Evolutionary conservation across 2,113 vertebrate genomes (phyloP), one percentile per base, ranked within the genome.

Genomic region (Hylia prasina): DNA sequence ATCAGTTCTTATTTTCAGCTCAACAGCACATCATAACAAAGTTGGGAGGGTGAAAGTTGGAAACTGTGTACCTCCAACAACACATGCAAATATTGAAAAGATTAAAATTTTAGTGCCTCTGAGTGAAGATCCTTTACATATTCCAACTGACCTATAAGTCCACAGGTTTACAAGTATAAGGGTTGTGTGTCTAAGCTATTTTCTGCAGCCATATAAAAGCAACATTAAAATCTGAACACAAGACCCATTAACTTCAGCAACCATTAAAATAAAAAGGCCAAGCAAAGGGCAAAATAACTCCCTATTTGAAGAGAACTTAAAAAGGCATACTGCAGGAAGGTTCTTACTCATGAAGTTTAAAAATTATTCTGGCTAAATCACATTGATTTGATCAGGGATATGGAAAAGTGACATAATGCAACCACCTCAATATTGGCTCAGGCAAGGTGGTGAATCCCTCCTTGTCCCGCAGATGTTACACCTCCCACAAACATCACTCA

Each of bases 221-320:
- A 78, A 48, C n/a, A 3, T 79, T 95, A 84, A 90, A 91, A 53
- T 53, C 48, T 57, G 68, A 87, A 78, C 80, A 75, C 33, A 60
- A 84, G 93, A 64, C 9, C 28, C 65, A 84, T 75, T 91, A 92
- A 89, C 64, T 53, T 89, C 72, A 66, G 86, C 47, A 82, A 40
- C 64, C 65, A 71, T 48, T 87, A 93, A 87, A 92, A 89, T 37
- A 78, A 79, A 89, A 91, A 71, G 31, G 64, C 15, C 23, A 27
- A 23, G 42, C 80, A 78, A 87, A 94, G 60, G 44, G 84, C 44
- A 94, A 89, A 92, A 50, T 30, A 66, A 51, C 7, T 50, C n/a
- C 50, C 66, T 45, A 40, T 90, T 90, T 76, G 60, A 69, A 69
- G 40, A 63, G 17, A 89, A 61, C 30, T 87, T 57, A 24, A 89